Evolutionary conservation across 1,140 invertebrate species (phyloP).

Genomic region (Philaenus spumarius): DNA sequence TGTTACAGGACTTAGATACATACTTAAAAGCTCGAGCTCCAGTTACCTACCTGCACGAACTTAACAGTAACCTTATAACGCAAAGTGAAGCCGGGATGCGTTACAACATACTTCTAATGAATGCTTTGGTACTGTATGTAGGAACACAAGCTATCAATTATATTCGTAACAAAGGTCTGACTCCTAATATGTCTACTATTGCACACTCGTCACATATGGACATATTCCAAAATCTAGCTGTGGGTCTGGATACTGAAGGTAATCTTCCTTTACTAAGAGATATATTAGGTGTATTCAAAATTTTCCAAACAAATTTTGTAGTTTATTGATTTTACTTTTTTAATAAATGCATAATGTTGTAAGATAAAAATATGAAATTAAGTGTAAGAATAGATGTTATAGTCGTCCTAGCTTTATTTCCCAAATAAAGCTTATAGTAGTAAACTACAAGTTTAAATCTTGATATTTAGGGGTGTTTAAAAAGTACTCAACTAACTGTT

Average conservation of each 20-base stretch:
- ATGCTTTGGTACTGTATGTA: conserved; percentile 95
- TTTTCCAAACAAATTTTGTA: no score
- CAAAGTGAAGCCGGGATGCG: conserved; percentile 75
- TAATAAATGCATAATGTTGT: no score
- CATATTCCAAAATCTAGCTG: conserved; percentile 98
- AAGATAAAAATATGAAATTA: no score
- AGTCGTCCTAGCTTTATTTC: no score
- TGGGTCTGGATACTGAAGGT: conserved; percentile 96
- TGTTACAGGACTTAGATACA: conserved; percentile 75
- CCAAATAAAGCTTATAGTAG: no score
- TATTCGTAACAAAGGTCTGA: conserved; percentile 78
- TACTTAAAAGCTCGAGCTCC: conserved; percentile 92
- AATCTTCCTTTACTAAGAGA: no score
- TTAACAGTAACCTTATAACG: conserved; percentile 83
- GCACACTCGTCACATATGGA: conserved; percentile 98
- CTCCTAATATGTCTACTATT: conserved; percentile 93
- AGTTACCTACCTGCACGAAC: conserved; percentile 90
- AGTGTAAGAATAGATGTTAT: no score
- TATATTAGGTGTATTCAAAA: no score
- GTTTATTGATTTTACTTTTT: no score
- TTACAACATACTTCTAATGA: conserved; percentile 95
- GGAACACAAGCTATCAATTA: conserved; percentile 91
- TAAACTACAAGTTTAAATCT: no score
- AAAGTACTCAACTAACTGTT: no score
- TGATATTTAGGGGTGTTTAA: no score